phyloP scores from a whole-genome alignment of 2,797 vertebrate genomes.

The Bovichtus variegatus region DNA sequence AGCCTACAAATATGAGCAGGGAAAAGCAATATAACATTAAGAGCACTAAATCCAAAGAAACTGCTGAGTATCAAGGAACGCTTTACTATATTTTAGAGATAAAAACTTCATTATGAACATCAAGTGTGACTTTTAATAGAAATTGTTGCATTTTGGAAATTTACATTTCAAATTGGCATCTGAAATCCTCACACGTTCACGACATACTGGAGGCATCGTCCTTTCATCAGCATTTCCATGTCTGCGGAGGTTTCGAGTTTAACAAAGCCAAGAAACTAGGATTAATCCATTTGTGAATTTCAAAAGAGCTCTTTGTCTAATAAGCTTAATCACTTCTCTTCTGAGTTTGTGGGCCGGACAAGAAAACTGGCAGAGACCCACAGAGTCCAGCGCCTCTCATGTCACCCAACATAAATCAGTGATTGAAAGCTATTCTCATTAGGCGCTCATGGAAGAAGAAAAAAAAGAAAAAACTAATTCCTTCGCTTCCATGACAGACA shows the following conservation, averaged over 20 bases:
- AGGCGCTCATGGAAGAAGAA: conserved; percentile 10
- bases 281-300: conserved; percentile 42
- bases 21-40: neutral
- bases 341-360: conserved; percentile 35
- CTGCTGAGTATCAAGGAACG: neutral
- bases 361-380: conserved; percentile 30
- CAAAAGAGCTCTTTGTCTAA: conserved; percentile 24
- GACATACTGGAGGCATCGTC: neutral
- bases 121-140: neutral
- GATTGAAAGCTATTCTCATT: conserved; percentile 67
- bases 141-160: conserved; percentile 1
- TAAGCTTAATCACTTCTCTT: conserved; percentile 42
- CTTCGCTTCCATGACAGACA: conserved; percentile 45
- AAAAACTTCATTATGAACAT: neutral
- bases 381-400: conserved; percentile 26
- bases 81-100: neutral
- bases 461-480: no score
- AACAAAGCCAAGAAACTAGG: conserved; percentile 48
- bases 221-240: conserved; percentile 37
- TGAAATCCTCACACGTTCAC: conserved; percentile 10
- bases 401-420: conserved; percentile 39
- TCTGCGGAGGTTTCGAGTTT: conserved; percentile 22
- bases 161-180: conserved; percentile 12
- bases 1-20: neutral
- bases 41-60: neutral